Evolutionary conservation across 2,888 invertebrate species (phyloP).

Genomic region (Horisme vitalbata): DNA sequence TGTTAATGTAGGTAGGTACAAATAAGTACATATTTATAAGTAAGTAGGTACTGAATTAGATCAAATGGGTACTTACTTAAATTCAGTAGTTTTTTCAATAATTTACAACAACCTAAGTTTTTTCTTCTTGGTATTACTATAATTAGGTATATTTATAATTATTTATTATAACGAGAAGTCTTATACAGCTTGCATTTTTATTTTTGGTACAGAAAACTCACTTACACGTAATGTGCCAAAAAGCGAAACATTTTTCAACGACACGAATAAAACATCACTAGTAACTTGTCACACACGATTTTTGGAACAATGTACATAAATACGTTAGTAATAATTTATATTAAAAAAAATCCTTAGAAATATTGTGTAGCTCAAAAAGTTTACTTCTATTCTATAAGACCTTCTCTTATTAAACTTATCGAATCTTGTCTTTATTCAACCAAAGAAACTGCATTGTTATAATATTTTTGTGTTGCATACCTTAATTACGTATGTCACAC

Average conservation of each 20-base stretch:
- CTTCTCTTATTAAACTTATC: slow-evolving; percentile 56
- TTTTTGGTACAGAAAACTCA: slow-evolving; percentile 61
- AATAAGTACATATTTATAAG: no score
- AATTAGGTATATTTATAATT: no score
- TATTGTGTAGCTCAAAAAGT: slow-evolving; percentile 75
- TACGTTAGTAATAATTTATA: slow-evolving; percentile 55
- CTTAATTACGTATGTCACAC: no score
- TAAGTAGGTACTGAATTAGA: no score
- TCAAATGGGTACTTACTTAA: no score
- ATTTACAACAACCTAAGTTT: no score
- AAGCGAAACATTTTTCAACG: slow-evolving; percentile 22
- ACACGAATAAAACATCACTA: slow-evolving; percentile 37
- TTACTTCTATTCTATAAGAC: slow-evolving; percentile 63
- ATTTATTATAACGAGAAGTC: slow-evolving; percentile 41
- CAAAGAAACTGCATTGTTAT: slow-evolving; percentile 30
- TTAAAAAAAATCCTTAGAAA: slow-evolving; percentile 57
- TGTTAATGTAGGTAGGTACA: no score
- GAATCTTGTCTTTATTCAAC: slow-evolving; percentile 51
- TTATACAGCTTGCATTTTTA: slow-evolving; percentile 50
- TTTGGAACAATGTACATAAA: slow-evolving; percentile 79
- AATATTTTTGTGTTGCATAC: no score
- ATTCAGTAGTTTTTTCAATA: no score
- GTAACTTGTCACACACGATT: slow-evolving; percentile 47
- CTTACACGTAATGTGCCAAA: slow-evolving; percentile 67
- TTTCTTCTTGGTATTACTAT: no score